phyloP scores from a whole-genome alignment of 1,140 invertebrate genomes.

The Coenobita brevimanus region DNA sequence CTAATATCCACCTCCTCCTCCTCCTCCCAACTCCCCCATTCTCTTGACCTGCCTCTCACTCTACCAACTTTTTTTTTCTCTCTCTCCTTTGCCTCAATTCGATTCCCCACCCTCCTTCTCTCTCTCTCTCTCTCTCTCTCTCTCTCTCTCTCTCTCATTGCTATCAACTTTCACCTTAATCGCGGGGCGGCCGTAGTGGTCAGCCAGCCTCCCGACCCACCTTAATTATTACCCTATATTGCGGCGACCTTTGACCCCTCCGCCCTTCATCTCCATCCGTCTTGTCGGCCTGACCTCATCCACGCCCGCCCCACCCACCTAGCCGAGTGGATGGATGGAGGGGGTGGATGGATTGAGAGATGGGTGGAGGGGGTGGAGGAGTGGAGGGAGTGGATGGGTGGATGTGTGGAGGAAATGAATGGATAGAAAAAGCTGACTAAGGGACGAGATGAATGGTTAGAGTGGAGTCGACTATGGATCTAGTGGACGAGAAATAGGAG shows the following conservation, averaged over 20 bases:
- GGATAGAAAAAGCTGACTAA: too few relatives aligned
- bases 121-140: neutral
- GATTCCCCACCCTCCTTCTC: neutral
- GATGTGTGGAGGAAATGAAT: neutral
- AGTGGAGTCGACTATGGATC: too few relatives aligned
- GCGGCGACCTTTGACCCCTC: slow-evolving; percentile 31
- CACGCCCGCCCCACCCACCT: neutral
- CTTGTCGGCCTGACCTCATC: neutral
- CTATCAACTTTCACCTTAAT: too few relatives aligned
- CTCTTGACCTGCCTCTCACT: too few relatives aligned
- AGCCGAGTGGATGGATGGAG: too few relatives aligned
- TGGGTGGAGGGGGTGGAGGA: too few relatives aligned
- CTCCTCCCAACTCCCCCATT: neutral
- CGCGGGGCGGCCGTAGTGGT: slow-evolving; percentile 5
- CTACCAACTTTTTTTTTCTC: neutral
- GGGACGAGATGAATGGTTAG: too few relatives aligned
- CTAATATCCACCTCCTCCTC: neutral
- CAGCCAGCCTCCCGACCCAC: slow-evolving; percentile 11
- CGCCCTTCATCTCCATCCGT: slow-evolving; percentile 38
- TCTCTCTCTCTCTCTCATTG: slow-evolving; percentile 6
- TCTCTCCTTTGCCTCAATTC: too few relatives aligned
- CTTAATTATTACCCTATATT: slow-evolving; percentile 55
- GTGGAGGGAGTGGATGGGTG: too few relatives aligned
- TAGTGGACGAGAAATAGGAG: too few relatives aligned
- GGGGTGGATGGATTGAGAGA: too few relatives aligned